Conservation (phyloP, 2,888 invertebrate species). For the Agonopterix alstromeriana region DNA sequence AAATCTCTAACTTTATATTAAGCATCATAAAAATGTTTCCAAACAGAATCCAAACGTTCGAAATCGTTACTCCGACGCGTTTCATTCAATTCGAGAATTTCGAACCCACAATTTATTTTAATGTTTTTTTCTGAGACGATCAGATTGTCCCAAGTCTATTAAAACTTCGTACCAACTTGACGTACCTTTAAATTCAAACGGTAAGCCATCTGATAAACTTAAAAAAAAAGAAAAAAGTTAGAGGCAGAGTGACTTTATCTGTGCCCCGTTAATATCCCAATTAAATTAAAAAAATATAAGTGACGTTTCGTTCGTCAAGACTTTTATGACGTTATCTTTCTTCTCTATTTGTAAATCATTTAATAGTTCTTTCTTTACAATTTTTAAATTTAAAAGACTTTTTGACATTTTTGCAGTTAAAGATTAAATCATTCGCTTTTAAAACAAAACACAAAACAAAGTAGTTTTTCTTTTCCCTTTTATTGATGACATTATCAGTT, state of each 20-base stretch:
- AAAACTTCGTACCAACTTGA: conserved; percentile 65
- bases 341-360: conserved; percentile 10
- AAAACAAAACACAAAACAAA: background rate
- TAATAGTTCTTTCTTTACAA: background rate
- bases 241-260: conserved; percentile 63
- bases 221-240: conserved; percentile 46
- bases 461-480: background rate
- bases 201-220: conserved; percentile 71
- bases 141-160: conserved; percentile 68
- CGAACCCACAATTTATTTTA: conserved; percentile 40
- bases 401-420: no score
- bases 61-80: background rate
- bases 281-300: conserved; percentile 63
- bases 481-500: background rate
- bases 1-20: no score
- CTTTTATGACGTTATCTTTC: conserved; percentile 18
- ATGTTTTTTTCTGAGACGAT: conserved; percentile 52
- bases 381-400: background rate
- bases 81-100: background rate
- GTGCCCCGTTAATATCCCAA: conserved; percentile 69
- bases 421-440: background rate
- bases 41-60: background rate
- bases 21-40: no score
- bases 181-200: conserved; percentile 72
- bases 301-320: conserved; percentile 44